Base-by-base conservation (phyloP, 2,888 invertebrate species). In the Eupithecia centaureata region DNA sequence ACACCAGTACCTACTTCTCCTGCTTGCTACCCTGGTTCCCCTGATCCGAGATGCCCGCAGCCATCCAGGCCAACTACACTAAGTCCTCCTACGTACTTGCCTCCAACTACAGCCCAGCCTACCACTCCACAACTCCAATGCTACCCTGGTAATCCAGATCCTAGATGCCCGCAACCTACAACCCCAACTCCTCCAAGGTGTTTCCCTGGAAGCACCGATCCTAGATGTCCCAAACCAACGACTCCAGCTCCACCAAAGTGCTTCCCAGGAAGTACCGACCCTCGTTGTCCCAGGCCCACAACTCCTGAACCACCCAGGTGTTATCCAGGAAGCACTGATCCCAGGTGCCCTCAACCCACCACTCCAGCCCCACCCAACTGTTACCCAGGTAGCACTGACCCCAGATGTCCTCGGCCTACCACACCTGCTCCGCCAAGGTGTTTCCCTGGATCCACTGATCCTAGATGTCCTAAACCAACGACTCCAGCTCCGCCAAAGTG, bases 401-500 rank as follows among this genome's bases (percentile, higher is more conserved):
- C 82, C 5, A 69, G 82, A 38, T 85, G 84, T 61, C 80, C 80
- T 2, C 72, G 65, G 68, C 74, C 77, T 51, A 81, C 61, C 64
- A 78, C 73, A 1, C 81, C 71, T 69, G 75, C 63, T 74, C 81
- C 71, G 3, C 77, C 76, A 1, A 67, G 57, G 0, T 82, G 82
- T 30, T 82, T 42, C 63, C 82, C 82, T 0, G 82, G 82, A 0
- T 72, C 61, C n/a, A 73, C 30, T 72, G 71, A 89, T 73, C 82
- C 87, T 0, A 72, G 80, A 2, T 89, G 89, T 59, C 88, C 86
- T n/a, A 79, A 78, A 73, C 81, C 82, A 38, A 76, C 76, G 0
- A 75, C 76, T 0, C 71, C 75, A 12, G 71, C 42, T 0, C 66
- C 74, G 2, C 77, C 73, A 1, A 42, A 30, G 75, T 63, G 2